Conservation (phyloP, 2,888 invertebrate genomes). For the Drosophila nr. perissopoda region DNA sequence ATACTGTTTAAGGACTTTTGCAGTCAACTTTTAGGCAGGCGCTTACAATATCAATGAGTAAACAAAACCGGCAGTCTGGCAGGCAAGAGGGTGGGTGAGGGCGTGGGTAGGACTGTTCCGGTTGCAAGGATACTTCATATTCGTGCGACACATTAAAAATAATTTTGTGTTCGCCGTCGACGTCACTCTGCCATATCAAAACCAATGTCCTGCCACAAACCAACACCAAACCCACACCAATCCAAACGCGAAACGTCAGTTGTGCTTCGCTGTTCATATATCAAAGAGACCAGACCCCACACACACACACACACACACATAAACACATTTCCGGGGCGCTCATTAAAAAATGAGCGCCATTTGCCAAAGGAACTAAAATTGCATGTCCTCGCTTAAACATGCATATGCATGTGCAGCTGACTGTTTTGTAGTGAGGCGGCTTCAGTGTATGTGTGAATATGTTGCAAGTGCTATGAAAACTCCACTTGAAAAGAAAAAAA, state of each 20-base stretch:
- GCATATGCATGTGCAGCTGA: conserved; percentile 60
- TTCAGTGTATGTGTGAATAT: conserved; percentile 4
- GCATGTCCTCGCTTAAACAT: conserved; percentile 68
- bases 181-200: conserved; percentile 41
- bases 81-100: background rate
- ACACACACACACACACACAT: background rate
- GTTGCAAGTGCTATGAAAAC: conserved; percentile 50
- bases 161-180: conserved; percentile 44
- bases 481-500: conserved; percentile 50
- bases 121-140: conserved; percentile 43
- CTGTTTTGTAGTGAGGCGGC: conserved; percentile 15
- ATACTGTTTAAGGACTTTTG: conserved; percentile 69
- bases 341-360: conserved; percentile 78
- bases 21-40: conserved; percentile 44
- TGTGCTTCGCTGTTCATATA: conserved; percentile 66
- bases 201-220: conserved; percentile 27
- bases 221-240: background rate
- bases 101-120: background rate
- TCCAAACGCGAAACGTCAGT: conserved; percentile 56
- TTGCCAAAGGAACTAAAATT: conserved; percentile 71
- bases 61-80: conserved; percentile 3
- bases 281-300: conserved; percentile 58
- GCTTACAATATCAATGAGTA: conserved; percentile 50
- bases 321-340: conserved; percentile 64
- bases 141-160: conserved; percentile 59